A percentile compares a stretch with the other conserved stretches of the same genome.
phyloP scores from a whole-genome alignment of 1,140 invertebrate species.

The Microplitis mediator region DNA sequence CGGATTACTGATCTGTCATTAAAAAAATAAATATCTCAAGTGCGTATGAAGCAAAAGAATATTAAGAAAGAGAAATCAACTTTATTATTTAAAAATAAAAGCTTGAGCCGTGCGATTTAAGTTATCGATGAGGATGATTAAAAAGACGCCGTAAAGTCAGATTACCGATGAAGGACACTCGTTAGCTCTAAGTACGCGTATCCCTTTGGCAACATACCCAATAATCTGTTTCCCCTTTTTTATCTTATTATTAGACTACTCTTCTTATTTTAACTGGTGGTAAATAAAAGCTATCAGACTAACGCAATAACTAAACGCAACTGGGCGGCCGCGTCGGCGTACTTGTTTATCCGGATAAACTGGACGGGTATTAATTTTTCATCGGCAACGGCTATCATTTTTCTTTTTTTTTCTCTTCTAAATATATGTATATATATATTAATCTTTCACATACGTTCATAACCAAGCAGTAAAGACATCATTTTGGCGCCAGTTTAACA shows the following conservation, averaged over 20 bases:
- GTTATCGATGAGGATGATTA: background rate
- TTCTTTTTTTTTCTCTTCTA: too few species aligned
- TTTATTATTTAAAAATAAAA: background rate
- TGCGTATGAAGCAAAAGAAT: too few species aligned
- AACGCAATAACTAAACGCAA: background rate
- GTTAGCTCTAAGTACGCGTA: background rate
- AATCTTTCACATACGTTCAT: too few species aligned
- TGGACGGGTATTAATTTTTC: conserved; percentile 24
- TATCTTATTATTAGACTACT: background rate
- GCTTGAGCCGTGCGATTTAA: background rate
- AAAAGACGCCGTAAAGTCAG: background rate
- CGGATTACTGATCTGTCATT: too few species aligned
- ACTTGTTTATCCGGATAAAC: conserved; percentile 20
- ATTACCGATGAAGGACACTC: conserved; percentile 4
- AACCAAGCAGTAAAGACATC: conserved; percentile 17
- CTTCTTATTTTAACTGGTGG: background rate
- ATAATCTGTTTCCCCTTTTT: background rate
- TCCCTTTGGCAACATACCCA: background rate
- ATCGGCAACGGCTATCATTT: conserved; percentile 4
- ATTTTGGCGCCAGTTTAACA: conserved; percentile 12
- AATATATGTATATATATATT: too few species aligned
- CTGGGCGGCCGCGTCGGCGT: conserved; percentile 9
- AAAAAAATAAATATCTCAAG: too few species aligned
- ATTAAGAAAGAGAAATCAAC: too few species aligned
- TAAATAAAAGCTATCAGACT: background rate